A percentile compares a stretch with the other conserved stretches of the same genome.
Evolutionary conservation across 30 jellyfish, hydroid and myxozoan species (phyloP).

Genomic region (Hydractinia symbiolongicarpus): DNA sequence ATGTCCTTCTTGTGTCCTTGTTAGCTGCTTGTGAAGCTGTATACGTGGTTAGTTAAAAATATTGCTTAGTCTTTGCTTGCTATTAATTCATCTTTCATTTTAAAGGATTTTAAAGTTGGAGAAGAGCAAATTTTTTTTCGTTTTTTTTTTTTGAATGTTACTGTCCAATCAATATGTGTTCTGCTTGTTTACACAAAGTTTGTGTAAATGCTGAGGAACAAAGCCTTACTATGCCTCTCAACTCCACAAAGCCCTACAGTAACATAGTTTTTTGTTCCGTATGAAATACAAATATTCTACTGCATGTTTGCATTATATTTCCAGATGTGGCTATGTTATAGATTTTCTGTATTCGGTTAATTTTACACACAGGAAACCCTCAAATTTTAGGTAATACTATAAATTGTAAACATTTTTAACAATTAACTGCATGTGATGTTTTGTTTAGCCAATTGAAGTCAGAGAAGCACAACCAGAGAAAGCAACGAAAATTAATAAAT

Average conservation of each 20-base stretch:
- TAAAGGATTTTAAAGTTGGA: no score
- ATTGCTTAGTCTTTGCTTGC: neutral
- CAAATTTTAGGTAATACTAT: no score
- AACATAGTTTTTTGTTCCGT: no score
- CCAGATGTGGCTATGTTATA: no score
- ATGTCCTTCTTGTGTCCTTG: conserved; percentile 54
- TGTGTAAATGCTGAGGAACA: no score
- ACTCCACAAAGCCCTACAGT: no score
- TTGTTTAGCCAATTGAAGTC: conserved; percentile 75
- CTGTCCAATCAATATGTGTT: neutral
- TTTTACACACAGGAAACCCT: no score
- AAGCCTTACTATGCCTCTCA: no score
- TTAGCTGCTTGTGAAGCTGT: conserved; percentile 94
- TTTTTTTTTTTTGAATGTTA: neutral
- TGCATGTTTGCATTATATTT: no score
- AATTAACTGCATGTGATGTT: neutral
- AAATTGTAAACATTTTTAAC: neutral
- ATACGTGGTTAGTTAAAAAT: conserved; percentile 68
- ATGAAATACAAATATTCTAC: no score
- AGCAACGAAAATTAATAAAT: conserved; percentile 54
- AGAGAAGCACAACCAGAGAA: conserved; percentile 65
- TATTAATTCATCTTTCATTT: neutral
- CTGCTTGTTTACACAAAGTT: no score
- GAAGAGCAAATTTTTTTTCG: neutral
- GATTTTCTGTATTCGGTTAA: no score